Percentiles rank a stretch among this genome's conserved stretches.
phyloP scores from a whole-genome alignment of 2,113 vertebrate species.

The Tretioscincus oriximinensis region DNA sequence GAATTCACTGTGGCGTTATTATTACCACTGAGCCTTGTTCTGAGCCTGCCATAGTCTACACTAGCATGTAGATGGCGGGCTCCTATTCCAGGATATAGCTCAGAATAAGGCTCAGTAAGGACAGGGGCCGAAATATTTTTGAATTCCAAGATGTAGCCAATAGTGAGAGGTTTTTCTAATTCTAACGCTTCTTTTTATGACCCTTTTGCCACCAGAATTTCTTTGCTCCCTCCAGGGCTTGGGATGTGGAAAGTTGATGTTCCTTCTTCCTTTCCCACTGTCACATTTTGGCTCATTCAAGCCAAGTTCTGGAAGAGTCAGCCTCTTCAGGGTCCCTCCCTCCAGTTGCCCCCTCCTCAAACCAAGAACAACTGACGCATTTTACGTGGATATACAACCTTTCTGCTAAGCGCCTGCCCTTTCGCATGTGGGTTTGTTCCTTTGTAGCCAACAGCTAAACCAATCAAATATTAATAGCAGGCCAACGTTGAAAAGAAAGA shows the following conservation, averaged over 20 bases:
- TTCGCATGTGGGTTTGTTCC: conserved; percentile 29
- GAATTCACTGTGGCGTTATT: no score
- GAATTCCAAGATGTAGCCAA: no score
- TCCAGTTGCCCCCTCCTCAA: not conserved
- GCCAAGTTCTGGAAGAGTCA: not conserved
- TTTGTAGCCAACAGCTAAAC: conserved; percentile 41
- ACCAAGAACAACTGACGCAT: not conserved
- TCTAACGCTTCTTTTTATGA: not conserved
- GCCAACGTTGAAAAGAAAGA: not conserved
- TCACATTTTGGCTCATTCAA: not conserved
- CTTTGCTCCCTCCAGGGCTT: not conserved
- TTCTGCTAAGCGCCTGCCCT: conserved; percentile 25
- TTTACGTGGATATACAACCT: conserved; percentile 27
- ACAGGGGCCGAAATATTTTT: no score
- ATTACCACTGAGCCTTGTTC: no score
- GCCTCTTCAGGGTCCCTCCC: no score
- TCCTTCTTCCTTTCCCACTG: not conserved
- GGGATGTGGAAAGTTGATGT: not conserved
- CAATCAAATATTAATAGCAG: conserved; percentile 37
- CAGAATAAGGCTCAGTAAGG: no score
- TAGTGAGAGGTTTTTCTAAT: not conserved
- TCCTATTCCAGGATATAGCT: no score
- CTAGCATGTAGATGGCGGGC: no score
- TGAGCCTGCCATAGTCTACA: no score
- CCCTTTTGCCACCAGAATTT: not conserved